Evolutionary conservation across 2,113 vertebrate genomes (phyloP).

Genomic region (Pseudopipra pipra): DNA sequence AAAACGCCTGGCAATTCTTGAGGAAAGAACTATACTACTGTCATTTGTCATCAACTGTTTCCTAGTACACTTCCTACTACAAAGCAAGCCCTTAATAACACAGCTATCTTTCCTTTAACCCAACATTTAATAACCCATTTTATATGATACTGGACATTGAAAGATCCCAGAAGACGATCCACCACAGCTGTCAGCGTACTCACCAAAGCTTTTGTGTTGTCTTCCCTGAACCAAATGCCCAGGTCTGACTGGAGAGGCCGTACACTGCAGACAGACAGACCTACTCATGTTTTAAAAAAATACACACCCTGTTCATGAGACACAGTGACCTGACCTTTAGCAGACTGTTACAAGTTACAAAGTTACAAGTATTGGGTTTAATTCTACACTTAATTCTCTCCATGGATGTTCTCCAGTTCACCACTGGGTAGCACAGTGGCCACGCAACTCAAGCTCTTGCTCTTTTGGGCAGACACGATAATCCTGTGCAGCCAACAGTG

Average conservation of each 20-base stretch:
- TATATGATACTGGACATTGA: background rate
- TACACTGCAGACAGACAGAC: background rate
- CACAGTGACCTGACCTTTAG: background rate
- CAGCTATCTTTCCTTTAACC: background rate
- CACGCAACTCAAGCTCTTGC: background rate
- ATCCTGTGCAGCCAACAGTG: background rate
- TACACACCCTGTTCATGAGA: background rate
- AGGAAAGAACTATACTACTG: background rate
- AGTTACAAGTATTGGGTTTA: background rate
- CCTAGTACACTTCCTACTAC: background rate
- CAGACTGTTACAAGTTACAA: background rate
- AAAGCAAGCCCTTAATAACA: background rate
- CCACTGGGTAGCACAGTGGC: background rate
- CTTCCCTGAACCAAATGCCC: background rate
- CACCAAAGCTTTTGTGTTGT: rapidly evolving
- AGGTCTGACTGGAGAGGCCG: background rate
- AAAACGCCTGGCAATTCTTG: rapidly evolving
- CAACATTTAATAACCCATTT: background rate
- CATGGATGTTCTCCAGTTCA: background rate
- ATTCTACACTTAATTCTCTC: background rate
- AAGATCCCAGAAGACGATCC: background rate
- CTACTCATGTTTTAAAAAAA: rapidly evolving
- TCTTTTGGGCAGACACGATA: background rate
- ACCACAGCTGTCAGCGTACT: background rate
- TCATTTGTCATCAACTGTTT: background rate